These are phyloP conservation scores for Diadema setosum DNA, from an alignment of 35 echinoderm and acorn worm species.

Conservation along the genomic window DNA sequence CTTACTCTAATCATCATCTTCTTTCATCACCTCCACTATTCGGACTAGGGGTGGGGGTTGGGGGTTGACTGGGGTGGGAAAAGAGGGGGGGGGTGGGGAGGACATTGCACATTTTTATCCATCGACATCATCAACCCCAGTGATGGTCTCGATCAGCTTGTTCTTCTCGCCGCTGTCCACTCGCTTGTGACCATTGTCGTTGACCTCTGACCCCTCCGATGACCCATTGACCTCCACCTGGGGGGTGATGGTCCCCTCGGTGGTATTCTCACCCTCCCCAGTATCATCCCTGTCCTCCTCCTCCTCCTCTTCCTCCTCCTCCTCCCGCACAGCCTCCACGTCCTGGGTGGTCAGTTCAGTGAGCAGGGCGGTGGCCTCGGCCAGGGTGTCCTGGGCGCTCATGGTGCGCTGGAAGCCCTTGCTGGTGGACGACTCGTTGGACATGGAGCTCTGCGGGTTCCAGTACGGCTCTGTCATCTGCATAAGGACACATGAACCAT, in stretches of 20 bases:
- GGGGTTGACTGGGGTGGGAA: too few species aligned
- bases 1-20: too few species aligned
- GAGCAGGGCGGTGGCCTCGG: slow-evolving; percentile 86
- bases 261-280: slow-evolving; percentile 14
- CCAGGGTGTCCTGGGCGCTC: slow-evolving; percentile 96
- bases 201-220: slow-evolving; percentile 80
- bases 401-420: slow-evolving; percentile 94
- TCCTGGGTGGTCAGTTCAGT: slow-evolving; percentile 78
- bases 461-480: slow-evolving; percentile 95
- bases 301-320: slow-evolving; percentile 17
- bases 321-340: slow-evolving; percentile 44
- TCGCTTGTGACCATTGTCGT: slow-evolving; percentile 22
- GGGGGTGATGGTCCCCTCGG: slow-evolving; percentile 24
- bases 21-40: too few species aligned
- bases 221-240: slow-evolving; percentile 68
- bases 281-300: not conserved
- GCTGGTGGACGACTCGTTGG: slow-evolving; percentile 82
- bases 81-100: too few species aligned
- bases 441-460: slow-evolving; percentile 65
- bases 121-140: slow-evolving; percentile 2
- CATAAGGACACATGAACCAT: not conserved
- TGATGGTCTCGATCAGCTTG: not conserved
- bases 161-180: not conserved
- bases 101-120: too few species aligned
- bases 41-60: too few species aligned